These are phyloP conservation scores for Murina feae DNA, from an alignment of 2,113 vertebrate species.

Conservation along the genomic window DNA sequence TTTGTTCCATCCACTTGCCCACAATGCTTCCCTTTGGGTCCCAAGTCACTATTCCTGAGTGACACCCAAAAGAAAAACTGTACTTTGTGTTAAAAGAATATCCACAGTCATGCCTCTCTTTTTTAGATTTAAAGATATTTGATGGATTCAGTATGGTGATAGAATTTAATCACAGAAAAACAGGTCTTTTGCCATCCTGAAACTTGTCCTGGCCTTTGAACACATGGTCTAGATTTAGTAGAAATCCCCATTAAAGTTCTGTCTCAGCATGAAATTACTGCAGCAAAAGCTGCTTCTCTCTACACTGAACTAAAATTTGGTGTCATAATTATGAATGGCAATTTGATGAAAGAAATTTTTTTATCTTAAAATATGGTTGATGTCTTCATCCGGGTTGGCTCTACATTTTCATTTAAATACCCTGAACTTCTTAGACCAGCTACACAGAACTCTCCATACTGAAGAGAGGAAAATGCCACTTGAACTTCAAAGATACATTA, in stretches of 20 bases:
- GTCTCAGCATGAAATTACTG: slow-evolving; percentile 1
- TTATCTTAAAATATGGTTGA: slow-evolving; percentile 12
- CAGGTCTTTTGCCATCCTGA: background rate
- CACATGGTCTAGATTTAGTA: background rate
- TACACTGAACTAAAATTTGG: background rate
- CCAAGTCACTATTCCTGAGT: background rate
- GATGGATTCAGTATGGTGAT: background rate
- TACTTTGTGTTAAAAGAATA: background rate
- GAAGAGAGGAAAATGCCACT: slow-evolving; percentile 38
- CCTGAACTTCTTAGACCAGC: slow-evolving; percentile 4
- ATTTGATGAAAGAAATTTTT: slow-evolving; percentile 20
- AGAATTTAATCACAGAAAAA: background rate
- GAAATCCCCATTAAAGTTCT: background rate
- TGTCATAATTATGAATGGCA: background rate
- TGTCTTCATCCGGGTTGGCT: background rate
- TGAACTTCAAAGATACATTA: slow-evolving; percentile 44
- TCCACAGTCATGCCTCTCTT: background rate
- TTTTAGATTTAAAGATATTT: background rate
- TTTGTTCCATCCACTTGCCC: background rate
- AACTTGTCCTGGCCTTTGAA: background rate
- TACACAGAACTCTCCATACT: background rate
- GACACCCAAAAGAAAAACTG: background rate
- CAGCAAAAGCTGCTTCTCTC: background rate
- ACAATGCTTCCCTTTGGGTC: background rate
- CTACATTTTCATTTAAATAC: slow-evolving; percentile 57